Conservation (phyloP, 2,113 vertebrate species). For the Protobothrops flavoviridis region DNA sequence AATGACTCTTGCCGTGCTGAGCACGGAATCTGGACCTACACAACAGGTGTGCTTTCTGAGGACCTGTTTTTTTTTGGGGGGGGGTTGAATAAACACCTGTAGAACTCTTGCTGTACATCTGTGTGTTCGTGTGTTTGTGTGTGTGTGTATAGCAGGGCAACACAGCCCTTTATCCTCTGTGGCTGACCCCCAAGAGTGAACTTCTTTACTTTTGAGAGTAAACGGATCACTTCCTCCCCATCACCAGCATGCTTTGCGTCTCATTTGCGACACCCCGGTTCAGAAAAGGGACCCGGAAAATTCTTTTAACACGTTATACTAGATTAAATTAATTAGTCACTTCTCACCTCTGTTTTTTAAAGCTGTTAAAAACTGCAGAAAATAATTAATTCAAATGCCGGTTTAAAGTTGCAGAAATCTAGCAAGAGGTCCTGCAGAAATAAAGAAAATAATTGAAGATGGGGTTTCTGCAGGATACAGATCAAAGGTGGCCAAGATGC, state of each 20-base stretch:
- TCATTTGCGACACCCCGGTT: too few species aligned
- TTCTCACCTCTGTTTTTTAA: not conserved
- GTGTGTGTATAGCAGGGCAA: not conserved
- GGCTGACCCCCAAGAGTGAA: too few species aligned
- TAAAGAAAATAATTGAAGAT: too few species aligned
- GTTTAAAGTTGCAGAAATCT: not conserved
- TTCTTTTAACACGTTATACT: not conserved
- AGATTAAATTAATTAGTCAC: not conserved
- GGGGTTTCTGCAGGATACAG: too few species aligned
- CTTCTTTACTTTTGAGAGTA: too few species aligned
- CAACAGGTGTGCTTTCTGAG: not conserved
- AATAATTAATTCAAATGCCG: not conserved
- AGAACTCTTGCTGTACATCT: not conserved
- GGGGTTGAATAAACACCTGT: not conserved
- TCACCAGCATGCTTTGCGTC: too few species aligned
- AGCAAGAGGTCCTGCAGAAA: not conserved
- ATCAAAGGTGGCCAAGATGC: too few species aligned
- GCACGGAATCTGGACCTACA: too few species aligned
- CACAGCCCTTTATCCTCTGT: not conserved
- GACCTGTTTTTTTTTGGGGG: not conserved
- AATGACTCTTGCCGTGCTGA: too few species aligned
- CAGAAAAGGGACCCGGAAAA: too few species aligned
- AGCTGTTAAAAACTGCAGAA: not conserved
- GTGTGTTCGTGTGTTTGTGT: too few species aligned
- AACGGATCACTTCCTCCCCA: too few species aligned